Percentiles rank a stretch among this genome's conserved stretches.
phyloP scores from a whole-genome alignment of 2,113 vertebrate genomes.

The Syngnathus typhle region DNA sequence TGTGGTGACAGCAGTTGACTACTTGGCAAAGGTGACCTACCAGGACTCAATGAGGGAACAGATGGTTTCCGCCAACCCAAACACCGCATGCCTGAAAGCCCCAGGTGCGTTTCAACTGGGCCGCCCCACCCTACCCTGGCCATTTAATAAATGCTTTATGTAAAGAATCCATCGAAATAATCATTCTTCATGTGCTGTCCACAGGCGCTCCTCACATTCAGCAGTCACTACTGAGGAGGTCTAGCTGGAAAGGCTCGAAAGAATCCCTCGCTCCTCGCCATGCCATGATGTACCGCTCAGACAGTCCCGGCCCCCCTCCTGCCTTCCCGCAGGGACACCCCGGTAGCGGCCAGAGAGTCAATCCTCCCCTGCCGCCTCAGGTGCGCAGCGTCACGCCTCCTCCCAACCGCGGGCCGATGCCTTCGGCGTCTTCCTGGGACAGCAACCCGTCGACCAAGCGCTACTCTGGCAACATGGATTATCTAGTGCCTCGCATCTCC shows the following conservation, averaged over 20 bases:
- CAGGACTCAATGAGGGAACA: slow-evolving; percentile 86
- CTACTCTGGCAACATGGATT: slow-evolving; percentile 93
- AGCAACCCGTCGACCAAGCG: slow-evolving; percentile 84
- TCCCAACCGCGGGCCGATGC: slow-evolving; percentile 78
- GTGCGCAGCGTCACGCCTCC: slow-evolving; percentile 90
- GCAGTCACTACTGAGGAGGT: slow-evolving; percentile 81
- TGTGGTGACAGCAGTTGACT: slow-evolving; percentile 83
- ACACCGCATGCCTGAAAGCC: slow-evolving; percentile 77
- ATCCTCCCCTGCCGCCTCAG: slow-evolving; percentile 82
- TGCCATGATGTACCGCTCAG: slow-evolving; percentile 81
- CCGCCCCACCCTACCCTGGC: background rate
- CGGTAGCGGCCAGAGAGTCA: slow-evolving; percentile 79
- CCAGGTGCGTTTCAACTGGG: slow-evolving; percentile 68
- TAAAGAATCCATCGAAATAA: background rate
- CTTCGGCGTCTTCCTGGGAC: slow-evolving; percentile 84
- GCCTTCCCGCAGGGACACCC: slow-evolving; percentile 80
- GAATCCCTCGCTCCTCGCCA: slow-evolving; percentile 88
- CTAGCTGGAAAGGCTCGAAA: slow-evolving; percentile 97
- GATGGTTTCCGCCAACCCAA: slow-evolving; percentile 78
- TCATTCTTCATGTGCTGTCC: background rate
- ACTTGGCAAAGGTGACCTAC: slow-evolving; percentile 90
- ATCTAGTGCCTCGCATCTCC: slow-evolving; percentile 84
- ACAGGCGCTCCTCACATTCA: slow-evolving; percentile 73
- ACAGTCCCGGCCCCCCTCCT: slow-evolving; percentile 79
- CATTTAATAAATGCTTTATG: background rate